Conservation (phyloP, 2,888 invertebrate genomes). For the Merodon equestris region DNA sequence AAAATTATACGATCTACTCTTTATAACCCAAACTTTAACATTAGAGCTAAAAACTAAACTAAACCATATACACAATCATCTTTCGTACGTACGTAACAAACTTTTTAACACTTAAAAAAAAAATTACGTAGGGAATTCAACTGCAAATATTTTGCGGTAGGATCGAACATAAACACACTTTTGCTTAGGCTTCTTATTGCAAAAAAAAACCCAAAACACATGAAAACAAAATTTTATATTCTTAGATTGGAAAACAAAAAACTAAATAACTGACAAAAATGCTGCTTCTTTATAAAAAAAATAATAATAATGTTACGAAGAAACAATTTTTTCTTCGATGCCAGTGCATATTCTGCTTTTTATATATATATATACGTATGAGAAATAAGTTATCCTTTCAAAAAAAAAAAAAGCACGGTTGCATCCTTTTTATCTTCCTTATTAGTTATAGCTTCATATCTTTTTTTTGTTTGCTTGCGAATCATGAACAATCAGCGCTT, state of each 20-base stretch:
- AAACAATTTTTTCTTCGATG: constrained; percentile 4
- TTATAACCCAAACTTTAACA: no score
- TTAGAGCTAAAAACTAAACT: no score
- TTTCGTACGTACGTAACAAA: no score
- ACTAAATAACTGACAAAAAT: constrained; percentile 20
- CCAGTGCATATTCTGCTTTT: constrained; percentile 42
- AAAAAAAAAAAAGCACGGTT: constrained; percentile 32
- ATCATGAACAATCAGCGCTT: neutral
- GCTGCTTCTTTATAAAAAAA: constrained; percentile 32
- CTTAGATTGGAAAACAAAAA: constrained; percentile 14
- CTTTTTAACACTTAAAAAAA: no score
- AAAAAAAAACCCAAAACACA: no score
- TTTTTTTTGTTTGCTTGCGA: constrained; percentile 4
- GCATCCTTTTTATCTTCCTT: neutral
- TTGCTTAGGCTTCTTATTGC: constrained; percentile 28
- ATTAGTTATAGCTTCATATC: neutral
- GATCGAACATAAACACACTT: neutral
- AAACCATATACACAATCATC: no score
- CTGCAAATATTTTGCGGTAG: constrained; percentile 10
- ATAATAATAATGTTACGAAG: neutral
- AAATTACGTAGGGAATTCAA: neutral
- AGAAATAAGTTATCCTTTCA: neutral
- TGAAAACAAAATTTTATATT: neutral
- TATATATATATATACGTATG: constrained; percentile 19
- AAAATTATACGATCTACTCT: no score